phyloP scores from a whole-genome alignment of 2,113 vertebrate species.

The Corydoras maculifer region DNA sequence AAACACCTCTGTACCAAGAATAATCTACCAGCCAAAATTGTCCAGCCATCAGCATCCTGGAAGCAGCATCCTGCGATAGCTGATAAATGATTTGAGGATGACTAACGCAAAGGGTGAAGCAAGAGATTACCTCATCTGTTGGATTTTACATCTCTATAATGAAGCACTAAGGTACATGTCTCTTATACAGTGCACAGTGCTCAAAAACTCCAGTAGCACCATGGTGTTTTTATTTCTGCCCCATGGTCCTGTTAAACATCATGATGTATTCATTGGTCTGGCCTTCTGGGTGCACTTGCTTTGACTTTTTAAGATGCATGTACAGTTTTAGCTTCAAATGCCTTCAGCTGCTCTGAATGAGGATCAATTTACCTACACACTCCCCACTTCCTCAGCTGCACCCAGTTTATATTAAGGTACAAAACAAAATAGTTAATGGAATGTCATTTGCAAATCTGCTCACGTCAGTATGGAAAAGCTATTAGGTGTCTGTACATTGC shows the following conservation, averaged over 20 bases:
- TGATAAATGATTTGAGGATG: too few relatives aligned
- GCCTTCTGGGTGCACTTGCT: slow-evolving; percentile 7
- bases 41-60: too few relatives aligned
- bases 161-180: too few relatives aligned
- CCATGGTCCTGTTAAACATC: background rate
- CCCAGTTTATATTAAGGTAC: slow-evolving; percentile 5
- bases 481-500: too few relatives aligned
- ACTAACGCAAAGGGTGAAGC: too few relatives aligned
- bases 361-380: slow-evolving; percentile 11
- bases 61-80: too few relatives aligned
- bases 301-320: slow-evolving; percentile 17
- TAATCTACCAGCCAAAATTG: too few relatives aligned
- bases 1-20: too few relatives aligned
- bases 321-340: slow-evolving; percentile 10
- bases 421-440: background rate
- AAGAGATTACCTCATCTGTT: too few relatives aligned
- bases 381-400: background rate
- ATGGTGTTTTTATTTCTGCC: background rate
- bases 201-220: background rate
- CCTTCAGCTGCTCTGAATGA: background rate
- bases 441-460: background rate
- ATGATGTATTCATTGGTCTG: slow-evolving; percentile 13
- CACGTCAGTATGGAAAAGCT: background rate
- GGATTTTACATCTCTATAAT: too few relatives aligned
- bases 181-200: background rate